Evolutionary conservation across 2,797 vertebrate genomes (phyloP).

Genomic region (Siniperca obscura): DNA sequence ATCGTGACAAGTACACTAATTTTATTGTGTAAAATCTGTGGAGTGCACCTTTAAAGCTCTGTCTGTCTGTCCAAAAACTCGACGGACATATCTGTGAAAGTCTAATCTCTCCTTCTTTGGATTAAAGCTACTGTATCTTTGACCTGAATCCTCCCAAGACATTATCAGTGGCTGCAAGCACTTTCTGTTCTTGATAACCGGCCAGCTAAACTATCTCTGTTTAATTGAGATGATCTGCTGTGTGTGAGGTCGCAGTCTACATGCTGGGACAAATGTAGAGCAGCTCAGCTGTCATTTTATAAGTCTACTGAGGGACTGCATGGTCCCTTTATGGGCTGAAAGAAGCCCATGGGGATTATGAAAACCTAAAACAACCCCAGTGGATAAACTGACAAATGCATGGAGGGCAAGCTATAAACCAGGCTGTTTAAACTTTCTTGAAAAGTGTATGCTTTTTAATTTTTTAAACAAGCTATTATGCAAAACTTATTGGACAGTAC

Average conservation of each 20-base stretch:
- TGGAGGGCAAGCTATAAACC: neutral
- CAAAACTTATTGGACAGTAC: neutral
- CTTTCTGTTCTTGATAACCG: constrained; percentile 32
- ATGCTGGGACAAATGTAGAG: constrained; percentile 42
- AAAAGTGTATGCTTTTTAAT: constrained; percentile 8
- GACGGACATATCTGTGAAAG: neutral
- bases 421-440: neutral
- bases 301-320: neutral
- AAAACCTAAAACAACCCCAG: constrained; percentile 4
- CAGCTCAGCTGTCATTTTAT: constrained; percentile 18
- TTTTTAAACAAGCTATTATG: neutral
- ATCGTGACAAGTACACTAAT: neutral
- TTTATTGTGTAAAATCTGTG: neutral
- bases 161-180: constrained; percentile 29
- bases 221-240: constrained; percentile 35
- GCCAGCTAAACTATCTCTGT: constrained; percentile 13
- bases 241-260: constrained; percentile 36
- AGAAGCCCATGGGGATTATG: neutral
- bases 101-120: constrained; percentile 18
- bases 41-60: neutral
- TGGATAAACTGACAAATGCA: constrained; percentile 7
- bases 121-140: constrained; percentile 31
- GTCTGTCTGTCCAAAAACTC: neutral
- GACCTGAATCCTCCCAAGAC: constrained; percentile 19
- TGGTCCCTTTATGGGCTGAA: constrained; percentile 6